phyloP scores from a whole-genome alignment of 2,797 vertebrate genomes.

The Tinamus major region DNA sequence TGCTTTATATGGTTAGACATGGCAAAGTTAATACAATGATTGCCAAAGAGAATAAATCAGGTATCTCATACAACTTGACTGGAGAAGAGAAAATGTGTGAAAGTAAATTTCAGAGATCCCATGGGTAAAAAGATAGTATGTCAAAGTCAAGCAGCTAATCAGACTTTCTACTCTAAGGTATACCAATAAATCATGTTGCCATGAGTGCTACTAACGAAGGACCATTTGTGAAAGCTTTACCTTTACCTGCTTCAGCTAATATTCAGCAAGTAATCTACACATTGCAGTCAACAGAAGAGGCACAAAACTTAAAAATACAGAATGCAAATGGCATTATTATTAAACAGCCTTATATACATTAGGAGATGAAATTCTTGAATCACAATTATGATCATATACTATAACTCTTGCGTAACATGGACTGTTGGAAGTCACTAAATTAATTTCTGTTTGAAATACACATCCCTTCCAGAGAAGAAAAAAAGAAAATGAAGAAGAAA shows the following conservation, averaged over 20 bases:
- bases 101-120: slow-evolving; percentile 17
- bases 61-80: not conserved
- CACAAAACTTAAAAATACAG: not conserved
- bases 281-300: not conserved
- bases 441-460: not conserved
- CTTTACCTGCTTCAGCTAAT: not conserved
- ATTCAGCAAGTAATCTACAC: not conserved
- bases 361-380: not conserved
- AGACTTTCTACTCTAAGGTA: not conserved
- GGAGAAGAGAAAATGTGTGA: not conserved
- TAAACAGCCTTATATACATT: not conserved
- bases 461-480: accelerated
- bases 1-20: not conserved
- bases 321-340: not conserved
- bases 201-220: not conserved
- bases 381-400: not conserved
- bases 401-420: not conserved
- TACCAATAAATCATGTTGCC: slow-evolving; percentile 27
- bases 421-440: not conserved
- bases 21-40: not conserved
- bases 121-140: not conserved
- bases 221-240: slow-evolving; percentile 15
- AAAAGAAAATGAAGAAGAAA: too few relatives aligned
- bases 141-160: slow-evolving; percentile 44
- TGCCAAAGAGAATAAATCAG: slow-evolving; percentile 25